phyloP scores from a whole-genome alignment of 2,113 vertebrate genomes.

The Gopherus evgoodei region DNA sequence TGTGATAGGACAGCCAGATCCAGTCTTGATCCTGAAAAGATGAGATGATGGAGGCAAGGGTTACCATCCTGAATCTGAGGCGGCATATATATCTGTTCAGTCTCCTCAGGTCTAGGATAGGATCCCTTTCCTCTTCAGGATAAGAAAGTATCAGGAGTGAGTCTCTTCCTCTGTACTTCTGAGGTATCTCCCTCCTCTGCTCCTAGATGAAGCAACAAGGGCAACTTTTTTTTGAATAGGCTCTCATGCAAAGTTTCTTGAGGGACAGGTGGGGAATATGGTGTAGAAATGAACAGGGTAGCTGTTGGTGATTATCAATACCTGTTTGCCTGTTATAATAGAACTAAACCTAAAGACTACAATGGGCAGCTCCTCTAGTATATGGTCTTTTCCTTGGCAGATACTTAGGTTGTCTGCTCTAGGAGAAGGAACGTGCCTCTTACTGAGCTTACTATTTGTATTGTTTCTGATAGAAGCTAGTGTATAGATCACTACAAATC shows the following conservation, averaged over 20 bases:
- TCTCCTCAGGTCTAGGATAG: background rate
- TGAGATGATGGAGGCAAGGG: background rate
- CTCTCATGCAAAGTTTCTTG: background rate
- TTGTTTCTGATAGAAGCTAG: background rate
- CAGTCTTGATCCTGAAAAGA: background rate
- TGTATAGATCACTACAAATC: background rate
- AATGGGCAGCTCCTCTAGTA: background rate
- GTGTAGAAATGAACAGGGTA: background rate
- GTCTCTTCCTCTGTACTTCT: background rate
- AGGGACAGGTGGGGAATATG: background rate
- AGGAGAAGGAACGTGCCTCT: background rate
- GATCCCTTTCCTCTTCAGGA: background rate
- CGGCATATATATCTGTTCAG: background rate
- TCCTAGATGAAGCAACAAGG: background rate
- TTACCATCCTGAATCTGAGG: background rate
- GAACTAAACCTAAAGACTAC: background rate
- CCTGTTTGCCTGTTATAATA: background rate
- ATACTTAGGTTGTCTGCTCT: background rate
- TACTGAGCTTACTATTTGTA: background rate
- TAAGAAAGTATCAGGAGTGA: background rate
- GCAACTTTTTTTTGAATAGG: background rate
- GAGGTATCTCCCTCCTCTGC: background rate
- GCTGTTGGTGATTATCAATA: background rate
- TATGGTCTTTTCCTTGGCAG: background rate
- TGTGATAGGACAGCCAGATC: background rate